phyloP scores from a whole-genome alignment of 2,797 vertebrate genomes.

The Apogon hyalosoma region DNA sequence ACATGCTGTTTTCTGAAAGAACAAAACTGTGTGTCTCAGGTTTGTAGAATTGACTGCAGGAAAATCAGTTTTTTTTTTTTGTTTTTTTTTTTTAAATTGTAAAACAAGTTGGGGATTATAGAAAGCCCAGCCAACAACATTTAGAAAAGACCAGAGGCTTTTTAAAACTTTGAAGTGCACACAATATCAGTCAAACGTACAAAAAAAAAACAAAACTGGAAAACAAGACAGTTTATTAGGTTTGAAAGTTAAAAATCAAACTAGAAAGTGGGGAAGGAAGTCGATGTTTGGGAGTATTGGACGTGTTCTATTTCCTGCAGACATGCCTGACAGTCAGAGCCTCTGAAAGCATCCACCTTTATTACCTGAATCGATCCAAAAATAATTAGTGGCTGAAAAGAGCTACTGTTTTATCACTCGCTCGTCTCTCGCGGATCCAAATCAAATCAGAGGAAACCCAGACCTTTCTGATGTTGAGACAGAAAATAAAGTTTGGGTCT shows the following conservation, averaged over 20 bases:
- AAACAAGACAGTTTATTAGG: neutral
- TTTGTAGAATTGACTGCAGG: too few relatives aligned
- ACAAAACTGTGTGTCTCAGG: too few relatives aligned
- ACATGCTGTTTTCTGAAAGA: too few relatives aligned
- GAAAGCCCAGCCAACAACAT: too few relatives aligned
- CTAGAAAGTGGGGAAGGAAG: neutral
- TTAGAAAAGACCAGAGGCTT: too few relatives aligned
- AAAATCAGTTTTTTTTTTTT: too few relatives aligned
- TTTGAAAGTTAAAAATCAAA: conserved; percentile 1
- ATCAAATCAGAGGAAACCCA: conserved; percentile 28
- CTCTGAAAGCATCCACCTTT: neutral
- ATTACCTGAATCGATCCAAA: conserved; percentile 40
- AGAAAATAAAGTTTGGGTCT: conserved; percentile 14
- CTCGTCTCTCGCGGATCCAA: conserved; percentile 9
- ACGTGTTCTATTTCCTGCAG: neutral
- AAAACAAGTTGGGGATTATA: too few relatives aligned
- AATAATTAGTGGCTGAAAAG: conserved; percentile 12
- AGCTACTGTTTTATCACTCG: conserved; percentile 9
- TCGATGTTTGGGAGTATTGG: neutral
- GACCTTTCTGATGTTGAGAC: neutral
- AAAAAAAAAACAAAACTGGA: too few relatives aligned
- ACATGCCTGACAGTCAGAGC: neutral
- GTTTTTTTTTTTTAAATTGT: too few relatives aligned
- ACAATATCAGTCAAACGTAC: neutral
- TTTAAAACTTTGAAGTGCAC: conserved; percentile 1